Conservation (phyloP, 2,797 vertebrate species). For the Gallinago nigripennis region DNA sequence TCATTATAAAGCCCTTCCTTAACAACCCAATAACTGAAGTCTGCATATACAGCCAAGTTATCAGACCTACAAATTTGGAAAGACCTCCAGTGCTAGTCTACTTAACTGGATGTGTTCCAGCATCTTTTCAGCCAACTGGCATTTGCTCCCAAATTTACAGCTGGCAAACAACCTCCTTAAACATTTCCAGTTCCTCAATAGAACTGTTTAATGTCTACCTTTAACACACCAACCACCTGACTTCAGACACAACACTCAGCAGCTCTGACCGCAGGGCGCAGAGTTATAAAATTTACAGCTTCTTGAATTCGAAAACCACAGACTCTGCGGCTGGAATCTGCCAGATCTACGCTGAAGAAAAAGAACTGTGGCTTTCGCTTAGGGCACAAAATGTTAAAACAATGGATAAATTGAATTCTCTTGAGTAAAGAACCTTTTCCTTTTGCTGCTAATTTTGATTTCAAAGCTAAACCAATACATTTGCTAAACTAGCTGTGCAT, state of each 20-base stretch:
- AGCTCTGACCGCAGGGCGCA: slow-evolving; percentile 75
- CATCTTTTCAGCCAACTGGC: slow-evolving; percentile 75
- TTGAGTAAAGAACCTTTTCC: slow-evolving; percentile 13
- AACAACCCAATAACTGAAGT: slow-evolving; percentile 16
- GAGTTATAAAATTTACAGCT: slow-evolving; percentile 84
- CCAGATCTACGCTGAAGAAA: slow-evolving; percentile 37
- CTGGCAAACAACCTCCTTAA: slow-evolving; percentile 77
- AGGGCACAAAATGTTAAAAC: slow-evolving; percentile 35
- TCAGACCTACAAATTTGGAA: slow-evolving; percentile 72
- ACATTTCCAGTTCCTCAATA: slow-evolving; percentile 76
- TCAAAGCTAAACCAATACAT: slow-evolving; percentile 45
- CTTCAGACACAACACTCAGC: slow-evolving; percentile 80
- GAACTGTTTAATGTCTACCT: slow-evolving; percentile 81
- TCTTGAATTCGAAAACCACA: slow-evolving; percentile 73
- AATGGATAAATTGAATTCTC: slow-evolving; percentile 42
- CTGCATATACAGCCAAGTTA: slow-evolving; percentile 46
- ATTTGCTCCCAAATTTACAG: slow-evolving; percentile 79
- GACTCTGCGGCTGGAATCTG: slow-evolving; percentile 42
- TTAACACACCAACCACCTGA: slow-evolving; percentile 81
- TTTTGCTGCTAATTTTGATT: slow-evolving; percentile 58
- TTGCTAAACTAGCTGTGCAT: slow-evolving; percentile 38
- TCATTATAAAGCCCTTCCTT: slow-evolving; percentile 25
- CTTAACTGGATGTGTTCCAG: slow-evolving; percentile 79
- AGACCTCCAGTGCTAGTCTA: slow-evolving; percentile 75
- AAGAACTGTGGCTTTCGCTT: neutral